These are phyloP conservation scores for Sandelia bainsii DNA, from an alignment of 2,797 vertebrate species.

Conservation along the genomic window DNA sequence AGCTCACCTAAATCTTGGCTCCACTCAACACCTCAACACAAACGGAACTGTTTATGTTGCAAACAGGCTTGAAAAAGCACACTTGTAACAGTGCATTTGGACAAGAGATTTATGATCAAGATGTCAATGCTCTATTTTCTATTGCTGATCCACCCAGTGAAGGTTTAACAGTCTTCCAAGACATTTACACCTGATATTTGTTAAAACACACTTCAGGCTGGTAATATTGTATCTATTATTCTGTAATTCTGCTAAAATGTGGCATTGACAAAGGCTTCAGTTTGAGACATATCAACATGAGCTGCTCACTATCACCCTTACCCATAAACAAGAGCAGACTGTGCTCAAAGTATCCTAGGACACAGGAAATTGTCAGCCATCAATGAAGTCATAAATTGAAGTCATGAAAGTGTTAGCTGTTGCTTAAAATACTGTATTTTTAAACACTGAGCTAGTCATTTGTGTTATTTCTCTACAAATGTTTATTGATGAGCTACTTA, in stretches of 20 bases:
- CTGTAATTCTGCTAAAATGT: slow-evolving; percentile 5
- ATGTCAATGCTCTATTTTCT: slow-evolving; percentile 24
- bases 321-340: slow-evolving; percentile 37
- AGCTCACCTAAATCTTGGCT: slow-evolving; percentile 74
- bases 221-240: not conserved
- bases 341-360: slow-evolving; percentile 35
- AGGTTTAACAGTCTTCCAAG: slow-evolving; percentile 23
- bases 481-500: too few species aligned
- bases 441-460: not conserved
- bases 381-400: slow-evolving; percentile 45
- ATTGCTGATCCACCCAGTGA: slow-evolving; percentile 3
- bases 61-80: slow-evolving; percentile 60
- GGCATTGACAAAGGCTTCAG: not conserved
- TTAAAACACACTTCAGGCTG: not conserved
- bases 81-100: slow-evolving; percentile 46
- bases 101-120: slow-evolving; percentile 64
- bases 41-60: slow-evolving; percentile 78
- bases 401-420: slow-evolving; percentile 27
- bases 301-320: slow-evolving; percentile 13
- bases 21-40: slow-evolving; percentile 78
- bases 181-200: slow-evolving; percentile 22
- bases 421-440: not conserved
- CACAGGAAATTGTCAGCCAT: slow-evolving; percentile 48
- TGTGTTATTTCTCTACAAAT: not conserved
- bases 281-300: slow-evolving; percentile 9